Evolutionary conservation across 2,113 vertebrate species (phyloP).

Genomic region (Coracopsis vasa): DNA sequence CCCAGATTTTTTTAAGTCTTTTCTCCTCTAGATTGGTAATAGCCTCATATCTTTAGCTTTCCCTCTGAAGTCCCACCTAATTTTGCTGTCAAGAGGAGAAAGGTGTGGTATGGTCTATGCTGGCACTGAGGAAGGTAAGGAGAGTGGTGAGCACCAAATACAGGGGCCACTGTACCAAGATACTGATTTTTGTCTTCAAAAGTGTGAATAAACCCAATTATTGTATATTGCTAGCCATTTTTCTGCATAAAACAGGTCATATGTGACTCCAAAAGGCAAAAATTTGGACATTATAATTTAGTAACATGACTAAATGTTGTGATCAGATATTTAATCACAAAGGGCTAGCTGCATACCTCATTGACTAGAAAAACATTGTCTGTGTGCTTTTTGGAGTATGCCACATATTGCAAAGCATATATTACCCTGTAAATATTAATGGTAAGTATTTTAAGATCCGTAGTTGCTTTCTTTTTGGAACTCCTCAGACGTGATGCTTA

Average conservation of each 20-base stretch:
- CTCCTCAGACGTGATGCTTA: neutral
- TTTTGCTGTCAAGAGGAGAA: neutral
- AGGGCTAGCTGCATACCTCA: conserved; percentile 12
- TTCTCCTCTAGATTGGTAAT: neutral
- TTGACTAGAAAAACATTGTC: neutral
- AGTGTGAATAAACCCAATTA: neutral
- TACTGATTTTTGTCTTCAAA: neutral
- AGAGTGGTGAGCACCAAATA: neutral
- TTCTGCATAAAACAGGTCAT: neutral
- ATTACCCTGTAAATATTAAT: conserved; percentile 17
- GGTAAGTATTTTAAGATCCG: neutral
- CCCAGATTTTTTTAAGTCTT: neutral
- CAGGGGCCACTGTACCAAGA: neutral
- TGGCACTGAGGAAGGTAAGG: neutral
- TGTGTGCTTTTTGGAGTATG: neutral
- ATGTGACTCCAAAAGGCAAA: neutral
- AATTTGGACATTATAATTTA: conserved; percentile 15
- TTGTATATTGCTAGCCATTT: neutral
- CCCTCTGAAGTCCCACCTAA: neutral
- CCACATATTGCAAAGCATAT: neutral
- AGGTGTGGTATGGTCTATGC: neutral
- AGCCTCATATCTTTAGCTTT: neutral
- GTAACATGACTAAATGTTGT: neutral
- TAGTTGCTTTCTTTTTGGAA: neutral
- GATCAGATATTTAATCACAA: conserved; percentile 23